Conservation (phyloP, 2,113 vertebrate genomes). For the Mobula hypostoma region DNA sequence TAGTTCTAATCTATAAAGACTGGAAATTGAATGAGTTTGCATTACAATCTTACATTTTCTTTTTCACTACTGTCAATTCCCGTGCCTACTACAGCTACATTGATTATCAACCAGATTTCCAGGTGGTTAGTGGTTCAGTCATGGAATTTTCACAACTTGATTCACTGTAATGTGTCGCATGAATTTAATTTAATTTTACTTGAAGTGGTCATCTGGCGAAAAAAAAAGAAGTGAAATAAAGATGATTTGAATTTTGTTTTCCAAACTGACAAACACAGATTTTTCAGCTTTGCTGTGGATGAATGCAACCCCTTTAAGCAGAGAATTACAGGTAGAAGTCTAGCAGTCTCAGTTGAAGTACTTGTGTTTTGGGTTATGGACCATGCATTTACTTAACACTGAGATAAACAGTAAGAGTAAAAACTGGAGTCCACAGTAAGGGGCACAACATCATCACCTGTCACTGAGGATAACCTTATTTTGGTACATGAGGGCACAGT, state of each 20-base stretch:
- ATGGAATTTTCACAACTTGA: slow-evolving; percentile 5
- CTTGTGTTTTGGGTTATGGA: not conserved
- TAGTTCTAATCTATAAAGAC: not conserved
- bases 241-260: not conserved
- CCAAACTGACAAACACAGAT: not conserved
- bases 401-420: not conserved
- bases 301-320: not conserved
- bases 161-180: not conserved
- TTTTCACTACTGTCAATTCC: not conserved
- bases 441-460: not conserved
- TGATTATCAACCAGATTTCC: not conserved
- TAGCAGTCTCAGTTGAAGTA: not conserved
- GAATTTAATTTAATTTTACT: not conserved
- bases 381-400: not conserved
- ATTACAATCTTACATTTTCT: not conserved
- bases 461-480: not conserved
- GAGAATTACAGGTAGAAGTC: not conserved
- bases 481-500: not conserved
- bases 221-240: not conserved
- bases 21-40: not conserved
- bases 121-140: not conserved
- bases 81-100: not conserved
- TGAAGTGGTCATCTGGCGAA: not conserved
- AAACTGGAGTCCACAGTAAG: not conserved
- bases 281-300: not conserved